Conservation (phyloP, 2,113 vertebrate species). For the Capra hircus region DNA sequence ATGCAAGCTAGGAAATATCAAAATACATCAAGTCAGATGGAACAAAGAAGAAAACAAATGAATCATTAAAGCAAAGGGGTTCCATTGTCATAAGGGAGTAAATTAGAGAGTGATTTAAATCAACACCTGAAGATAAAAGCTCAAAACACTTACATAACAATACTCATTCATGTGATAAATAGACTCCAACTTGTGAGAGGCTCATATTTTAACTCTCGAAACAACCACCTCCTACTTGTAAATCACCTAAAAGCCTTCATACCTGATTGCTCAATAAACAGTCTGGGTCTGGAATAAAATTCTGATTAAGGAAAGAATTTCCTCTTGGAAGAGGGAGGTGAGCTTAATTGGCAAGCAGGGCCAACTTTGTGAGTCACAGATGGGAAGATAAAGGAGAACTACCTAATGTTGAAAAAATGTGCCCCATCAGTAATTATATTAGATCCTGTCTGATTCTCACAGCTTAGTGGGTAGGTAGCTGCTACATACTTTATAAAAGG, state of each 20-base stretch:
- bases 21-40: background rate
- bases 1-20: background rate
- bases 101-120: background rate
- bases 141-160: background rate
- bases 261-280: background rate
- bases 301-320: background rate
- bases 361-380: background rate
- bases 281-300: background rate
- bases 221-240: background rate
- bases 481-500: background rate
- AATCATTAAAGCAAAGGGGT: background rate
- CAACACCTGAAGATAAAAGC: background rate
- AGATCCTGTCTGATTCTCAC: no score
- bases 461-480: accelerated
- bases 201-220: background rate
- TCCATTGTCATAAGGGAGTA: background rate
- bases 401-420: background rate
- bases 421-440: accelerated
- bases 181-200: background rate
- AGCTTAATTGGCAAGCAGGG: background rate
- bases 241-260: background rate
- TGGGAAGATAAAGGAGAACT: background rate
- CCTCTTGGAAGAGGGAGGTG: background rate
- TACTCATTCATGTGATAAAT: background rate
- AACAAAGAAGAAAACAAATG: background rate